Evolutionary conservation across 2,888 invertebrate genomes (phyloP).

Genomic region (Lasius platythorax): DNA sequence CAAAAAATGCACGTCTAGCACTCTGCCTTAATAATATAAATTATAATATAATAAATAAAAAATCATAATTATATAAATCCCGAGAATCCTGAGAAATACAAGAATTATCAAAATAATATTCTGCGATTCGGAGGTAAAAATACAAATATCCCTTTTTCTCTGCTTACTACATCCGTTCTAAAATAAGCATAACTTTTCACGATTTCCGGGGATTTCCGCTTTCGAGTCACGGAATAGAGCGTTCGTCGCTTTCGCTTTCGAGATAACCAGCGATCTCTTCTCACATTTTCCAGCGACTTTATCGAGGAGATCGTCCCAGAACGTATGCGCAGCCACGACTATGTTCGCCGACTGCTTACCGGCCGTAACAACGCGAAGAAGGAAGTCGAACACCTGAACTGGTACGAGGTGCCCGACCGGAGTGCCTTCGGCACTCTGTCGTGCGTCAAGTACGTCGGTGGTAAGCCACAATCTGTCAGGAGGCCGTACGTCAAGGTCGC

Average conservation of each 20-base stretch:
- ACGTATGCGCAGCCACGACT: conserved; percentile 89
- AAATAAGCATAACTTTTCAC: neutral
- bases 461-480: conserved; percentile 92
- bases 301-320: conserved; percentile 87
- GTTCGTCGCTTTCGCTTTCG: neutral
- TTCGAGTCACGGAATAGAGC: neutral
- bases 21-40: neutral
- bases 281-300: conserved; percentile 86
- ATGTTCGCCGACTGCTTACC: conserved; percentile 90
- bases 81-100: neutral
- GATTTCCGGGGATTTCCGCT: neutral
- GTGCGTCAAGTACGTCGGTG: conserved; percentile 94
- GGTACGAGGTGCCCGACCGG: conserved; percentile 89
- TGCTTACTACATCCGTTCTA: neutral
- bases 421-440: conserved; percentile 93
- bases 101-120: conserved; percentile 3
- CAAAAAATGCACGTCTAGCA: neutral
- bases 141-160: neutral
- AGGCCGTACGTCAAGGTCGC: conserved; percentile 90
- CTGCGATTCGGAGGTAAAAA: neutral
- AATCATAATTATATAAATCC: no score
- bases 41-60: neutral
- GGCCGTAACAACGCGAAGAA: conserved; percentile 89
- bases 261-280: neutral
- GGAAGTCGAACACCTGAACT: conserved; percentile 88